Evolutionary conservation across 2,888 invertebrate species (phyloP), one percentile per base, ranked within the genome.

Genomic region (Heliothis peltigera): DNA sequence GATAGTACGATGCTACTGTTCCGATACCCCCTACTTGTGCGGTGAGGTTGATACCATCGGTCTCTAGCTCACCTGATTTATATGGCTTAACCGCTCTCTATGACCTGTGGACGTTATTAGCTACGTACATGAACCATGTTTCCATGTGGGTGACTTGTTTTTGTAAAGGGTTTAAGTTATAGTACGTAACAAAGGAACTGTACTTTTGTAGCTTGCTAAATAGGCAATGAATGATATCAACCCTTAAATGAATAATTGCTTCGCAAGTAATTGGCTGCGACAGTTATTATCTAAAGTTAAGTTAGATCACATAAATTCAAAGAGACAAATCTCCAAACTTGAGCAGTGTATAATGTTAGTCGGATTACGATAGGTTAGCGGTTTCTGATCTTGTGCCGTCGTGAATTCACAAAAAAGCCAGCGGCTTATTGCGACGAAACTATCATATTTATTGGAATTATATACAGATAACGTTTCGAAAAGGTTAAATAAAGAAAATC

Each of bases 31-130:
- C 46, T 70, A 73, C 70, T 70, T 72, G 59, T n/a, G 44, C 42
- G 52, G 60, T 47, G 22, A 63, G 59, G 58, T 58, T 52, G 79
- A 75, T 79, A 75, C n/a, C 53, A 60, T 72, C 61, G 70, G 67
- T 57, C 60, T 65, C 62, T 55, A 48, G 39, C 62, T 51, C 25
- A 75, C 57, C 72, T 75, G 79, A 75, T 79, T 72, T 79, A 79
- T 77, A 75, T 65, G 57, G 59, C 58, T 65, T 63, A 54, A 51
- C 52, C 51, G 64, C 44, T 44, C 47, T 57, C 56, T 53, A 64
- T 59, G 68, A 64, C 60, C 57, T 61, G 44, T 35, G 47, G 61
- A 75, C 55, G 65, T 55, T 53, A 75, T 43, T 63, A 51, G 39
- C 42, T 35, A 48, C 15, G 22, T 15, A 43, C 32, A 8, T 42